Conservation (phyloP, 2,113 vertebrate genomes). For the Rafetus swinhoei region DNA sequence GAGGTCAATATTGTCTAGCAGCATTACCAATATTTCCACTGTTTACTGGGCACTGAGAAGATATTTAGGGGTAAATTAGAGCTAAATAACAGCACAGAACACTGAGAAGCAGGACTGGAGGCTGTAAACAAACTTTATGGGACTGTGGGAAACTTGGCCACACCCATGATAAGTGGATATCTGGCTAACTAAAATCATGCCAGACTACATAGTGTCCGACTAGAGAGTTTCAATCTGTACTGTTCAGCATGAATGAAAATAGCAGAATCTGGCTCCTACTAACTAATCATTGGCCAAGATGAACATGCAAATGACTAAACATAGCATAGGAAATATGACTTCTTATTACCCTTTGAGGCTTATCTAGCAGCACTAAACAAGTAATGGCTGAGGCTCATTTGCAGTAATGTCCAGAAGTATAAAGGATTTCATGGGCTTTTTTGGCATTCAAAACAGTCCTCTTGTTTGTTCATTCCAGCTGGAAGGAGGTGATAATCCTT, state of each 20-base stretch:
- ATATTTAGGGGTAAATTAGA: too few species aligned
- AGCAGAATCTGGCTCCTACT: not conserved
- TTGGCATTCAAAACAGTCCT: not conserved
- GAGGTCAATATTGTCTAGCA: too few species aligned
- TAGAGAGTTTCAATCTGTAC: too few species aligned
- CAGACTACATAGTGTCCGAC: too few species aligned
- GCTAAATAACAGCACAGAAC: too few species aligned
- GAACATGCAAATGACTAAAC: not conserved
- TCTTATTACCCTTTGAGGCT: not conserved
- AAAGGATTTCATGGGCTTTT: not conserved
- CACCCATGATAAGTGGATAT: too few species aligned
- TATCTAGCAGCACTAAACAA: not conserved
- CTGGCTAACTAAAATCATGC: too few species aligned
- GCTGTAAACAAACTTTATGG: too few species aligned
- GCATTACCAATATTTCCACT: too few species aligned
- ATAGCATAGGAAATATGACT: not conserved
- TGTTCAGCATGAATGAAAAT: not conserved
- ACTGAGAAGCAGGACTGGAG: too few species aligned
- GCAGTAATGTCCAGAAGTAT: not conserved
- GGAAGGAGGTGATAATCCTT: constrained; percentile 34
- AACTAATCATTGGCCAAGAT: not conserved
- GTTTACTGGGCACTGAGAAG: too few species aligned
- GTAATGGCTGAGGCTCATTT: not conserved
- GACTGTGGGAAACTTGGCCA: too few species aligned
- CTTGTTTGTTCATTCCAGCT: constrained; percentile 38